Evolutionary conservation across 2,888 invertebrate genomes (phyloP).

Genomic region (Stenotaenia linearis): DNA sequence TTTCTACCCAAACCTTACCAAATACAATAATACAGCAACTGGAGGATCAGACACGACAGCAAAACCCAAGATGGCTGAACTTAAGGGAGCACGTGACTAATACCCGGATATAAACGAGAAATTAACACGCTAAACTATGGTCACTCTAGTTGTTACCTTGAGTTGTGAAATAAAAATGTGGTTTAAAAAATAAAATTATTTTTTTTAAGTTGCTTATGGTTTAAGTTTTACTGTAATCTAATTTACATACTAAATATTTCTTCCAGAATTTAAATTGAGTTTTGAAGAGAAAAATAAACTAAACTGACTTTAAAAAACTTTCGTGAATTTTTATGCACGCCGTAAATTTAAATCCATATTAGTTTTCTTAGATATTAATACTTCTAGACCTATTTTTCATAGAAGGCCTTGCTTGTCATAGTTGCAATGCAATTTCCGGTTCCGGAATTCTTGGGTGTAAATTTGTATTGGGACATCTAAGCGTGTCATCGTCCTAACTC

Average conservation of each 20-base stretch:
- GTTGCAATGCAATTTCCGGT: neutral
- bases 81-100: constrained; percentile 27
- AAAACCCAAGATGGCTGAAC: constrained; percentile 32
- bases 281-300: too few species aligned
- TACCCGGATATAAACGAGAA: too few species aligned
- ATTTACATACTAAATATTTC: too few species aligned
- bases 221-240: too few species aligned
- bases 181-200: too few species aligned
- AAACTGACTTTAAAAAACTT: too few species aligned
- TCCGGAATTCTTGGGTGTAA: constrained; percentile 14
- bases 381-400: too few species aligned
- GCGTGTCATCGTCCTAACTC: neutral
- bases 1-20: constrained; percentile 18
- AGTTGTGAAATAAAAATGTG: neutral
- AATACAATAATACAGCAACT: constrained; percentile 27
- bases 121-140: neutral
- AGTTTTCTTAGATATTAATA: too few species aligned
- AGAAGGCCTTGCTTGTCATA: neutral
- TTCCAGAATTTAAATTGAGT: too few species aligned
- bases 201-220: too few species aligned
- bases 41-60: constrained; percentile 29
- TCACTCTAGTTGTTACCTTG: neutral
- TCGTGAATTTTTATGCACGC: too few species aligned
- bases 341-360: too few species aligned
- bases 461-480: neutral